These are phyloP conservation scores for Vulpes ferrilata DNA, from an alignment of 2,113 vertebrate genomes.

Conservation along the genomic window DNA sequence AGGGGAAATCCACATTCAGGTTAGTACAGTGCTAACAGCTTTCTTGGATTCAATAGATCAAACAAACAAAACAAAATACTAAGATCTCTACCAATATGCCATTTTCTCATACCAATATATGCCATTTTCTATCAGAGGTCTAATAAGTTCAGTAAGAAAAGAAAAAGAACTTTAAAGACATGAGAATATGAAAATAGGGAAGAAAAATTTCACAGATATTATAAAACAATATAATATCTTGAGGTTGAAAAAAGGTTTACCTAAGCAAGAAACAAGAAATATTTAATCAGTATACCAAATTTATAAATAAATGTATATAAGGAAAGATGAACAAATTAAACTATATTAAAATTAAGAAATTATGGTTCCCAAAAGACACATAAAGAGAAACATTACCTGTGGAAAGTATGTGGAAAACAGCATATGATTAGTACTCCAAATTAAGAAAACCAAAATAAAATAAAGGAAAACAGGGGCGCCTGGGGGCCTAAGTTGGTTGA, in stretches of 20 bases:
- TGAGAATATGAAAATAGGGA: not conserved
- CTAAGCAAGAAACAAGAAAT: constrained; percentile 41
- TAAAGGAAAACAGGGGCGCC: not conserved
- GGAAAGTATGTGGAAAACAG: not conserved
- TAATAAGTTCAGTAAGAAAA: not conserved
- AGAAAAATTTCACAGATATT: not conserved
- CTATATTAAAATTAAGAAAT: constrained; percentile 17
- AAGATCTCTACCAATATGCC: not conserved
- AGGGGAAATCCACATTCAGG: constrained; percentile 49
- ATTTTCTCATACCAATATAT: not conserved
- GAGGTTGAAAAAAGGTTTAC: not conserved
- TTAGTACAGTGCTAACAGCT: not conserved
- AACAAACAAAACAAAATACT: not conserved
- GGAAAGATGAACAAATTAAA: not conserved
- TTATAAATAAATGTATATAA: not conserved
- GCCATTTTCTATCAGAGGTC: not conserved
- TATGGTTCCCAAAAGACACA: not conserved
- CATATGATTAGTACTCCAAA: not conserved
- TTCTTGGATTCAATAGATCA: not conserved
- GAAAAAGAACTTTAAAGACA: not conserved
- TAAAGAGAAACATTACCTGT: not conserved
- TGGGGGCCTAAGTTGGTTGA: not conserved
- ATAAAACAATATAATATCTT: not conserved
- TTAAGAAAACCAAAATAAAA: constrained; percentile 32
- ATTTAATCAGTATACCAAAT: not conserved